phyloP scores from a whole-genome alignment of 2,113 vertebrate genomes.

The Amphiprion ocellaris region DNA sequence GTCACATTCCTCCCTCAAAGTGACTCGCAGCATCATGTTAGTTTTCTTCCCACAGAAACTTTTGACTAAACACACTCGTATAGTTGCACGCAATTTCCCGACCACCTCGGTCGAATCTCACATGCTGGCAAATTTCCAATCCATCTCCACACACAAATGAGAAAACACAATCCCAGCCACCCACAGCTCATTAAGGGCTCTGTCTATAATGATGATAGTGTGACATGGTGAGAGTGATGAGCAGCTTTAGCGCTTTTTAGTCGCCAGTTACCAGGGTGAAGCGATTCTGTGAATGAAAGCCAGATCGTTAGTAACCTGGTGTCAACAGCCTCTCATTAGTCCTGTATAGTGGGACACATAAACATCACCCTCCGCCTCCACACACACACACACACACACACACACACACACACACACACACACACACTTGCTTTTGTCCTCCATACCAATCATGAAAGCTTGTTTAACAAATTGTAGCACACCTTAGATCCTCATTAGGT shows the following conservation, averaged over 20 bases:
- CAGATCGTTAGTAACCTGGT: conserved; percentile 74
- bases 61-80: neutral
- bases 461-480: conserved; percentile 65
- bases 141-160: conserved; percentile 11
- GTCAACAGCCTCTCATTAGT: conserved; percentile 78
- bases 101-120: neutral
- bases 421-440: conserved; percentile 45
- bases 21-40: conserved; percentile 53
- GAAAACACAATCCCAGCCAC: conserved; percentile 36
- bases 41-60: conserved; percentile 45
- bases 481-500: conserved; percentile 60
- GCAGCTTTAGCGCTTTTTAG: conserved; percentile 43
- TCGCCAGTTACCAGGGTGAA: conserved; percentile 52
- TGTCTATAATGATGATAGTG: conserved; percentile 43
- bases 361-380: conserved; percentile 51
- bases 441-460: conserved; percentile 52
- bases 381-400: conserved; percentile 18
- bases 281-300: conserved; percentile 59
- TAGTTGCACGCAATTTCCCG: neutral
- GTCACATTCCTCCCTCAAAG: conserved; percentile 75
- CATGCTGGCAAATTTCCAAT: neutral
- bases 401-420: conserved; percentile 17
- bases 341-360: conserved; percentile 50
- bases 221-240: conserved; percentile 46
- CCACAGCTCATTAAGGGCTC: conserved; percentile 30